A percentile compares a stretch with the other conserved stretches of the same genome.
Conservation (phyloP, 1,140 invertebrate genomes). For the Chrysomallon squamiferum region DNA sequence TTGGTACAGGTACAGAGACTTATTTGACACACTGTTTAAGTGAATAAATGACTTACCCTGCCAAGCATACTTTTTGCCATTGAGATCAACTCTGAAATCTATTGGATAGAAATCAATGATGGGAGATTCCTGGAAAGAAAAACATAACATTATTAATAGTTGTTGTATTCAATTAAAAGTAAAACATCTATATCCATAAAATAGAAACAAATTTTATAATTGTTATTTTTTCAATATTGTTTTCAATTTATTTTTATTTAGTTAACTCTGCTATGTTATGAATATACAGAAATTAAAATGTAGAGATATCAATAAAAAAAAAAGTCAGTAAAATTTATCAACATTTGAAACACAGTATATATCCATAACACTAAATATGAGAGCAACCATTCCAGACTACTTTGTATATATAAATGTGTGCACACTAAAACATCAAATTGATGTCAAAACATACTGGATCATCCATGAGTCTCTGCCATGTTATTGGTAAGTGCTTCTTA, state of each 20-base stretch:
- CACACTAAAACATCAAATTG: no score
- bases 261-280: no score
- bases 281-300: no score
- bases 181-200: neutral
- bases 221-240: neutral
- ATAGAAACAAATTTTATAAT: neutral
- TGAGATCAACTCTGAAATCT: conserved; percentile 97
- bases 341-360: no score
- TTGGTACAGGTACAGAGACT: no score
- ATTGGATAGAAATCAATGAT: conserved; percentile 99
- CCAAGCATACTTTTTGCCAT: conserved; percentile 99
- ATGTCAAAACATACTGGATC: conserved; percentile 75
- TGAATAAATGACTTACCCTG: conserved; percentile 81
- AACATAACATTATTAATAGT: neutral
- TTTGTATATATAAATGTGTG: no score
- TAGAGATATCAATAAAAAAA: no score
- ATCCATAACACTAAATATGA: no score
- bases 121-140: conserved; percentile 75
- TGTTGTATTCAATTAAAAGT: neutral
- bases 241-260: no score
- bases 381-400: no score
- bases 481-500: conserved; percentile 87
- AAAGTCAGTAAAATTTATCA: no score
- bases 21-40: no score
- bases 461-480: conserved; percentile 95